Percentiles rank a stretch among this genome's conserved stretches.
Conservation (phyloP, 2,113 vertebrate species). For the Melospiza melodia region DNA sequence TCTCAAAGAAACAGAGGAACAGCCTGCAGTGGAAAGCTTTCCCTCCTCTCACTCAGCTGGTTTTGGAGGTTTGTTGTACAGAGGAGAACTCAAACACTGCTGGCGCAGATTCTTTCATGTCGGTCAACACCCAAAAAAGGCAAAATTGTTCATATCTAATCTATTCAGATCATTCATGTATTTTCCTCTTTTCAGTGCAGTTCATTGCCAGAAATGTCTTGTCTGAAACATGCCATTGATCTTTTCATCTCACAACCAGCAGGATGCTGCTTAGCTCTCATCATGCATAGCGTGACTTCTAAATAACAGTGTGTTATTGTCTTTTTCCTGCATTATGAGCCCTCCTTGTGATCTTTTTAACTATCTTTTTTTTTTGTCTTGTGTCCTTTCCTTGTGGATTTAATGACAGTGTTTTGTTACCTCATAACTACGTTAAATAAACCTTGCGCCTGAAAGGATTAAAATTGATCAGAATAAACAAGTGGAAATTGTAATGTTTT, state of each 20-base stretch:
- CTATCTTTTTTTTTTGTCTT: not conserved
- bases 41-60: not conserved
- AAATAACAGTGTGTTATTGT: conserved; percentile 6
- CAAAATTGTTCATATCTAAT: not conserved
- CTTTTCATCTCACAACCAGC: not conserved
- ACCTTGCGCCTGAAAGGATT: not conserved
- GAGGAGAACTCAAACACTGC: not conserved
- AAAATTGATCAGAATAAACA: conserved; percentile 46
- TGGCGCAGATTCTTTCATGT: not conserved
- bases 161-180: no score
- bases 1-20: not conserved
- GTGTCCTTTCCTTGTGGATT: not conserved
- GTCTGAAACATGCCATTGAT: not conserved
- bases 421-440: conserved; percentile 27
- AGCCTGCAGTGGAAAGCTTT: not conserved
- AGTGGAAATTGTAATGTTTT: conserved; percentile 45
- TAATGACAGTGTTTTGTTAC: not conserved
- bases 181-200: not conserved
- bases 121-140: not conserved
- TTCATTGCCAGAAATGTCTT: conserved; percentile 3
- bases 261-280: conserved; percentile 21
- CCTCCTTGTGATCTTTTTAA: not conserved
- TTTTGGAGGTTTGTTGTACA: not conserved
- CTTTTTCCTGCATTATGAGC: not conserved
- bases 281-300: not conserved